Evolutionary conservation across 2,888 invertebrate species (phyloP).

Genomic region (Trachelus tabidus): DNA sequence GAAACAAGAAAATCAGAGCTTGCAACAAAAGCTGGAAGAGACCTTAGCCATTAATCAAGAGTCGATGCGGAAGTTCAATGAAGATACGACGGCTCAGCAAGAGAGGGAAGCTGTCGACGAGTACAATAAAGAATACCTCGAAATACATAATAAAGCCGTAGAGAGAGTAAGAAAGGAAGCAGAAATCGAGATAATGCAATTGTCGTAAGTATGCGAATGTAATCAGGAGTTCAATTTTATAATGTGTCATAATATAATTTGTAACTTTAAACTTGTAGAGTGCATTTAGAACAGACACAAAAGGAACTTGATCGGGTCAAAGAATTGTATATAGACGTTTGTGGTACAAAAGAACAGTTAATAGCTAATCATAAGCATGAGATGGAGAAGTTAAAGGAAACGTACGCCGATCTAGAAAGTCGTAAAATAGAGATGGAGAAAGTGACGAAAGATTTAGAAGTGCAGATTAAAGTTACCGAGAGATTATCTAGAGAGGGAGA

Average conservation of each 20-base stretch:
- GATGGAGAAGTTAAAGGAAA: constrained; percentile 67
- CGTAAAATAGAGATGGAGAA: constrained; percentile 48
- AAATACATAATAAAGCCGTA: constrained; percentile 59
- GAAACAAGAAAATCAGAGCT: constrained; percentile 44
- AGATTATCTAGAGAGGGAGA: constrained; percentile 52
- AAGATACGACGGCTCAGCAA: constrained; percentile 46
- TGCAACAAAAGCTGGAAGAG: constrained; percentile 53
- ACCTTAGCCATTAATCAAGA: constrained; percentile 51
- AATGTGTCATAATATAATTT: background rate
- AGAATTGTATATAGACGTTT: constrained; percentile 68
- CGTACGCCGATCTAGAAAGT: constrained; percentile 44
- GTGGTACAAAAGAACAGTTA: constrained; percentile 72
- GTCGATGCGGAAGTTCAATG: constrained; percentile 43
- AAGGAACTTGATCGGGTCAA: constrained; percentile 58
- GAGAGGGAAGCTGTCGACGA: constrained; percentile 47
- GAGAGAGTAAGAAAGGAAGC: constrained; percentile 56
- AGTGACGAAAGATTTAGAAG: constrained; percentile 46
- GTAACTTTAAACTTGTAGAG: constrained; percentile 26
- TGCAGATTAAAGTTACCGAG: constrained; percentile 46
- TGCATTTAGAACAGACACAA: constrained; percentile 60
- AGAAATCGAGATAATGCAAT: constrained; percentile 55
- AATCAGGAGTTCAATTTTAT: background rate
- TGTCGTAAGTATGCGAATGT: constrained; percentile 45
- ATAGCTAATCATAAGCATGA: constrained; percentile 71
- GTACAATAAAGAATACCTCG: constrained; percentile 59